Percentiles rank a stretch among this genome's conserved stretches.
phyloP scores from a whole-genome alignment of 1,140 invertebrate genomes.

The Aphis gossypii region DNA sequence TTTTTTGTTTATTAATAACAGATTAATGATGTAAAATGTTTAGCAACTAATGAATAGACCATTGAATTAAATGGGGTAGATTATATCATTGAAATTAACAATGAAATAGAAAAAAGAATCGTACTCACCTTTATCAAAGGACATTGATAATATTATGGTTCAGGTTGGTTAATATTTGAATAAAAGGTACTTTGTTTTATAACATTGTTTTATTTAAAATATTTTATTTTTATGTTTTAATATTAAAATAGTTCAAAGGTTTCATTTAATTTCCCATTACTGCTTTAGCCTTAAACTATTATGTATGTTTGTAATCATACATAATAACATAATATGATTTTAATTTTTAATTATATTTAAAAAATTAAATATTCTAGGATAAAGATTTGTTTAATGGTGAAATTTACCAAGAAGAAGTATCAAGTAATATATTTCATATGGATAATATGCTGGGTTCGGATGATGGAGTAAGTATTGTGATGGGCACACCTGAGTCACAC shows the following conservation, averaged over 20 bases:
- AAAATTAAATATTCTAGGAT: background rate
- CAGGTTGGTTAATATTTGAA: background rate
- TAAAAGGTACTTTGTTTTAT: background rate
- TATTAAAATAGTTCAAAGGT: too few relatives aligned
- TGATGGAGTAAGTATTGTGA: background rate
- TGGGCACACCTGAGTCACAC: background rate
- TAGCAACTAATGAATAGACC: background rate
- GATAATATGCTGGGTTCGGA: background rate
- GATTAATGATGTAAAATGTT: background rate
- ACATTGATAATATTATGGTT: background rate
- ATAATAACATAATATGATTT: background rate
- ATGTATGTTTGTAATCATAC: background rate
- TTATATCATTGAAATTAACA: background rate
- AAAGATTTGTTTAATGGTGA: background rate
- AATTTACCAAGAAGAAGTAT: background rate
- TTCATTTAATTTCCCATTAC: background rate
- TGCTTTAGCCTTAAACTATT: background rate
- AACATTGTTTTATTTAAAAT: too few relatives aligned
- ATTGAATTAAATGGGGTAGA: background rate
- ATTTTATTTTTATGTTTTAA: too few relatives aligned
- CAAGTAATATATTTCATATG: background rate
- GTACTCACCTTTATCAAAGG: background rate
- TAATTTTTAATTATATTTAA: background rate
- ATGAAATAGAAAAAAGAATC: background rate
- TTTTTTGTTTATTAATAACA: background rate